A percentile compares a stretch with the other conserved stretches of the same genome.
Evolutionary conservation across 2,797 vertebrate species (phyloP).

Genomic region (Ptychadena robeensis): DNA sequence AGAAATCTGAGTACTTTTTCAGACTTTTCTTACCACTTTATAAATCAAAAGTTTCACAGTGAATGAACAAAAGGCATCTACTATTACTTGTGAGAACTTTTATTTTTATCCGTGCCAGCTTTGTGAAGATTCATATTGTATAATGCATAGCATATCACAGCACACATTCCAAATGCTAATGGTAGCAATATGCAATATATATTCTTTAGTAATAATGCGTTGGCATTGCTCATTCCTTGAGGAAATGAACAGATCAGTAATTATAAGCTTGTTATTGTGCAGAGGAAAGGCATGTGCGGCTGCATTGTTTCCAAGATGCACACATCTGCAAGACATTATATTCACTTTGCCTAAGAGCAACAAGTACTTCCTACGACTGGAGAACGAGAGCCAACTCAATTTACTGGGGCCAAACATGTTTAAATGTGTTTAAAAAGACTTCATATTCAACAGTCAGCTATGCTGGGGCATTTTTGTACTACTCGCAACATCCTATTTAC

Average conservation of each 20-base stretch:
- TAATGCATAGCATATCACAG: slow-evolving; percentile 44
- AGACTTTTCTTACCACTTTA: slow-evolving; percentile 10
- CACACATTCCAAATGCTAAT: slow-evolving; percentile 52
- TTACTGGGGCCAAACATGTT: background rate
- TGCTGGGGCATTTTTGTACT: background rate
- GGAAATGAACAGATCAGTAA: slow-evolving; percentile 61
- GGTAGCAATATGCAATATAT: slow-evolving; percentile 49
- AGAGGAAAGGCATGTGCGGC: slow-evolving; percentile 57
- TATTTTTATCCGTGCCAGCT: slow-evolving; percentile 5
- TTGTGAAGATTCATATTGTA: slow-evolving; percentile 41
- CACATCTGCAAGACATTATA: slow-evolving; percentile 58
- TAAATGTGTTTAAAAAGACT: slow-evolving; percentile 12
- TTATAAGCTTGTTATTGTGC: slow-evolving; percentile 59
- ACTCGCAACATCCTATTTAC: too few relatives aligned
- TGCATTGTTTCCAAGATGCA: slow-evolving; percentile 57
- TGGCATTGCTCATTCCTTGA: slow-evolving; percentile 49
- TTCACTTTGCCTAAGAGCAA: slow-evolving; percentile 46
- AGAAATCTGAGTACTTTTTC: slow-evolving; percentile 19
- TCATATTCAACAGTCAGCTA: background rate
- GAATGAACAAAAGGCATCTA: slow-evolving; percentile 23
- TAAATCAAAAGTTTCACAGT: slow-evolving; percentile 19
- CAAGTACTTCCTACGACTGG: slow-evolving; percentile 34
- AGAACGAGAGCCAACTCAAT: slow-evolving; percentile 31
- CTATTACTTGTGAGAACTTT: slow-evolving; percentile 18
- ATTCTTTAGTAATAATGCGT: slow-evolving; percentile 44